Evolutionary conservation across 2,797 vertebrate species (phyloP).

Genomic region (Pseudomugil tenellus): DNA sequence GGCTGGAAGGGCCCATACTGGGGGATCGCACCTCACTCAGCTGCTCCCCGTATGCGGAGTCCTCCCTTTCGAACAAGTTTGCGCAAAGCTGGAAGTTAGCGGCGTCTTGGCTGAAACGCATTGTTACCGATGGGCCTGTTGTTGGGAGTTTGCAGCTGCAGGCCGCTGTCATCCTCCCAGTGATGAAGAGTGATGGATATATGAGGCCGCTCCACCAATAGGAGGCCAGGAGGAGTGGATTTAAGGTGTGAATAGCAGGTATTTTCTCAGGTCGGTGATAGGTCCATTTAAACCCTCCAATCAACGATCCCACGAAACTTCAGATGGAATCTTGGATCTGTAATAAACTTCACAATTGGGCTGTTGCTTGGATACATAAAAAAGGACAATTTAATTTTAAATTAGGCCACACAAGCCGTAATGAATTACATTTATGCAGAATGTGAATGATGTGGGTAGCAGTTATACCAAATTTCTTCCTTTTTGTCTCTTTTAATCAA

Average conservation of each 20-base stretch:
- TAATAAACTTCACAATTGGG: neutral
- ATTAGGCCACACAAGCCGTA: neutral
- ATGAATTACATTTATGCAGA: neutral
- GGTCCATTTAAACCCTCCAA: slow-evolving; percentile 52
- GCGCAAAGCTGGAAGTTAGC: slow-evolving; percentile 56
- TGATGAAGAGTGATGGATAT: slow-evolving; percentile 64
- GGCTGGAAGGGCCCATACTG: slow-evolving; percentile 72
- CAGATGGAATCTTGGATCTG: slow-evolving; percentile 23
- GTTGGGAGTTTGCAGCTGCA: slow-evolving; percentile 3
- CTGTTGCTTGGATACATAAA: neutral
- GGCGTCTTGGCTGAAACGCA: slow-evolving; percentile 72
- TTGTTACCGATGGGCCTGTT: slow-evolving; percentile 28
- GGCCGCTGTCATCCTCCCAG: slow-evolving; percentile 51
- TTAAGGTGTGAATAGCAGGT: slow-evolving; percentile 84
- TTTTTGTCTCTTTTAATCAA: neutral
- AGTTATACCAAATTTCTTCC: neutral
- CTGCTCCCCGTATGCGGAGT: slow-evolving; percentile 46
- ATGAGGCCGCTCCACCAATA: slow-evolving; percentile 77
- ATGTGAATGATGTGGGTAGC: neutral
- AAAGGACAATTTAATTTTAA: neutral
- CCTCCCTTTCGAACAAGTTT: slow-evolving; percentile 51
- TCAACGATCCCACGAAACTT: slow-evolving; percentile 60
- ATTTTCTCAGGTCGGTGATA: slow-evolving; percentile 65
- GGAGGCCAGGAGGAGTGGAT: slow-evolving; percentile 81
- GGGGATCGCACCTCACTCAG: slow-evolving; percentile 54